Percentiles rank a stretch among this genome's conserved stretches.
phyloP scores from a whole-genome alignment of 1,140 invertebrate species.

The Telenomus remus region DNA sequence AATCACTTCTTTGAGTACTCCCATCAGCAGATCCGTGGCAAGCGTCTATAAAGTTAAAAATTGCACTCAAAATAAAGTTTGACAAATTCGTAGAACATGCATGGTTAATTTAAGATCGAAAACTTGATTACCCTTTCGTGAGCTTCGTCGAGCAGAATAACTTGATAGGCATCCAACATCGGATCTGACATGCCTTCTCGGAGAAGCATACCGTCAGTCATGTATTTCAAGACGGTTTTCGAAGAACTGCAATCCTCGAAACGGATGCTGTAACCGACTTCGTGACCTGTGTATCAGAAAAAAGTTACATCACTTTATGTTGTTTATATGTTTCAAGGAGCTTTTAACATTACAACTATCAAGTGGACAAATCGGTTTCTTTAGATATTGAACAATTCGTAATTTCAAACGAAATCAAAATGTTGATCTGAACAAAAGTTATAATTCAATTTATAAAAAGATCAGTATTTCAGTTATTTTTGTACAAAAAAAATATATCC shows the following conservation, averaged over 20 bases:
- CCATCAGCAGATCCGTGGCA: constrained; percentile 99
- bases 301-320: neutral
- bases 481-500: too few relatives aligned
- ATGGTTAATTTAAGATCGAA: neutral
- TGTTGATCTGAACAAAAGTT: too few relatives aligned
- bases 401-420: too few relatives aligned
- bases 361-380: too few relatives aligned
- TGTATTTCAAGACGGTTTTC: constrained; percentile 94
- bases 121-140: constrained; percentile 85
- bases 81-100: too few relatives aligned
- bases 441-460: too few relatives aligned
- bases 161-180: constrained; percentile 96
- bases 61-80: neutral
- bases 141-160: constrained; percentile 98
- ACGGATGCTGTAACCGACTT: constrained; percentile 99
- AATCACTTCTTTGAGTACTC: constrained; percentile 97
- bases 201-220: constrained; percentile 99
- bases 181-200: constrained; percentile 99
- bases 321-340: too few relatives aligned
- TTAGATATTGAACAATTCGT: too few relatives aligned
- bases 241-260: constrained; percentile 99
- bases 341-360: too few relatives aligned
- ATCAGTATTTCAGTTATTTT: too few relatives aligned
- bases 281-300: constrained; percentile 79
- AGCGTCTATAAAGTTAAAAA: constrained; percentile 79